Evolutionary conservation across 2,888 invertebrate species (phyloP).

Genomic region (Chrysotoxum bicinctum): DNA sequence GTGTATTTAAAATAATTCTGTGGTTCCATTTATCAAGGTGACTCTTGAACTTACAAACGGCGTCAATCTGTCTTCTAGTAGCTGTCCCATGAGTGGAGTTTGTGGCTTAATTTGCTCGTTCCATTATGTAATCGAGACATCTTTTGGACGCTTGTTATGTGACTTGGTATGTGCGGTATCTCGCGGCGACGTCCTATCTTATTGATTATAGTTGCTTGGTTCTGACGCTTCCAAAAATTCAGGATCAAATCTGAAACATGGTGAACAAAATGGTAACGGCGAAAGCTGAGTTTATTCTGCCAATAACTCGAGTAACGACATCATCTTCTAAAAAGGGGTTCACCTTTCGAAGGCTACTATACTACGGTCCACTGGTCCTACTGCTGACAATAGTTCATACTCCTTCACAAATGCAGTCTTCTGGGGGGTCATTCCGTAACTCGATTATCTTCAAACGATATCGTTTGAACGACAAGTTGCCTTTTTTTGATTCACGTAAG

Average conservation of each 20-base stretch:
- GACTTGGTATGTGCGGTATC: constrained; percentile 3
- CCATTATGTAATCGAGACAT: constrained; percentile 20
- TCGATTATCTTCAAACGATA: no score
- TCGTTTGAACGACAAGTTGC: no score
- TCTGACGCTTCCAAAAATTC: not conserved
- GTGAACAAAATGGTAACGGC: not conserved
- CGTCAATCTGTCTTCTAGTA: constrained; percentile 34
- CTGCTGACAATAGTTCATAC: no score
- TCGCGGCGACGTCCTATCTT: constrained; percentile 1
- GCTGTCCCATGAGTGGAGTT: constrained; percentile 54
- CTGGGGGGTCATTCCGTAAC: no score
- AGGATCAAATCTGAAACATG: constrained; percentile 8
- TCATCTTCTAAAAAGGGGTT: no score
- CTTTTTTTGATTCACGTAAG: no score
- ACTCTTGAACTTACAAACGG: constrained; percentile 16
- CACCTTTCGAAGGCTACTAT: no score
- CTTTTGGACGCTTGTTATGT: not conserved
- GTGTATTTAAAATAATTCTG: not conserved
- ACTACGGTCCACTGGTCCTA: no score
- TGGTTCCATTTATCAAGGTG: no score
- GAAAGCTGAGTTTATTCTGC: not conserved
- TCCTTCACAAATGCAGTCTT: no score
- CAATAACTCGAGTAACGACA: no score
- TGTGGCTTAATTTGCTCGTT: constrained; percentile 19
- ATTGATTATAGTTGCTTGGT: constrained; percentile 1